phyloP scores from a whole-genome alignment of 2,113 vertebrate species.

The Onychorhynchus coronatus region DNA sequence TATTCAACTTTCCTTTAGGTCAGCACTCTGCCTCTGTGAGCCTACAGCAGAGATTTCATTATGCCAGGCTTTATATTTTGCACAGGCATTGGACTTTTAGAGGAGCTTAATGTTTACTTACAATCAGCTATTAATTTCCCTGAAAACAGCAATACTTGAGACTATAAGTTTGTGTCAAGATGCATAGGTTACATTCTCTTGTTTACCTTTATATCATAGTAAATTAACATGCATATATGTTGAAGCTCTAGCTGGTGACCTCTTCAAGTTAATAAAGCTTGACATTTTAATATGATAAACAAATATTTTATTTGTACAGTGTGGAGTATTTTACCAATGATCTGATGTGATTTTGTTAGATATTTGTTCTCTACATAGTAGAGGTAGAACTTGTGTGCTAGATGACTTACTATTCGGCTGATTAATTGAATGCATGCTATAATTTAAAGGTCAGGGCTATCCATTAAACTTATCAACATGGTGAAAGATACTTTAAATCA shows the following conservation, averaged over 20 bases:
- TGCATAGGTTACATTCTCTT: not conserved
- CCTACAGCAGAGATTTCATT: not conserved
- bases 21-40: not conserved
- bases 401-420: slow-evolving; percentile 68
- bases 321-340: slow-evolving; percentile 17
- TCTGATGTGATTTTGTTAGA: slow-evolving; percentile 27
- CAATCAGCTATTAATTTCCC: not conserved
- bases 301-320: slow-evolving; percentile 60
- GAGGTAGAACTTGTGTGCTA: slow-evolving; percentile 8
- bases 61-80: not conserved
- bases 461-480: slow-evolving; percentile 81
- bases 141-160: not conserved
- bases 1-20: not conserved
- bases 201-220: slow-evolving; percentile 17
- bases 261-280: slow-evolving; percentile 60
- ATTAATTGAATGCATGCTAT: slow-evolving; percentile 71
- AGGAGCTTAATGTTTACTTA: not conserved
- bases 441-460: slow-evolving; percentile 85
- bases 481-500: slow-evolving; percentile 69
- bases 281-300: slow-evolving; percentile 60
- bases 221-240: slow-evolving; percentile 13
- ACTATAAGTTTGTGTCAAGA: not conserved
- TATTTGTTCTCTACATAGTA: slow-evolving; percentile 31
- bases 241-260: not conserved
- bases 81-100: not conserved